Percentiles rank a stretch among this genome's conserved stretches.
phyloP scores from a whole-genome alignment of 1,140 invertebrate species.

The Archivesica marissinica region DNA sequence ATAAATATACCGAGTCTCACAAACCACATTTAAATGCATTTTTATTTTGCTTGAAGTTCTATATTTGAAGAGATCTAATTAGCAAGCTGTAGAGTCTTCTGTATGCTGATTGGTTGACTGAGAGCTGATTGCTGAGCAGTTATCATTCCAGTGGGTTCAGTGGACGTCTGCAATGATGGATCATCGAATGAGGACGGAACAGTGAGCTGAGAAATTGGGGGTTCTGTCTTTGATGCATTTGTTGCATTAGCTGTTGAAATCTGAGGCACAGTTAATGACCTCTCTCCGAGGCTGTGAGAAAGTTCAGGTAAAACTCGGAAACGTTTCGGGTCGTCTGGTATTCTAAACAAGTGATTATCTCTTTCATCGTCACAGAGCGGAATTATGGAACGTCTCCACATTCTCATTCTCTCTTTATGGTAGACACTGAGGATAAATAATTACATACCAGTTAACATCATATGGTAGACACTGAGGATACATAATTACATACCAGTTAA shows the following conservation, averaged over 20 bases:
- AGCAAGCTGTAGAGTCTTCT: conserved; percentile 15
- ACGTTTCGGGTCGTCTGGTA: conserved; percentile 68
- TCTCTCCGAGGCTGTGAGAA: conserved; percentile 3
- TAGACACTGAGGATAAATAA: conserved; percentile 73
- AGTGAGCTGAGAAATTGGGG: background rate
- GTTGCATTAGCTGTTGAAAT: conserved; percentile 7
- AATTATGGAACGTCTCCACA: conserved; percentile 71
- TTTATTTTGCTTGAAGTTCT: background rate
- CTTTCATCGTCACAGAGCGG: conserved; percentile 74
- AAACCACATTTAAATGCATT: background rate
- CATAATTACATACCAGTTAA: too few species aligned
- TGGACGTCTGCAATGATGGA: conserved; percentile 8
- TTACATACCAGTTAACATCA: too few species aligned
- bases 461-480: too few species aligned
- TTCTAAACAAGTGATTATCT: conserved; percentile 78
- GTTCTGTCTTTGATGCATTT: background rate
- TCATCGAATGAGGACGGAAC: conserved; percentile 23
- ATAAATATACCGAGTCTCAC: too few species aligned
- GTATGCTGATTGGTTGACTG: conserved; percentile 6
- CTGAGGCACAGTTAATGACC: conserved; percentile 29
- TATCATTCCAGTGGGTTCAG: conserved; percentile 24
- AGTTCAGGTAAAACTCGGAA: conserved; percentile 54
- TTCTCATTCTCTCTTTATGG: conserved; percentile 72
- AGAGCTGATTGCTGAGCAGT: background rate
- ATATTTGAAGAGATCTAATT: background rate